Evolutionary conservation across 2,113 vertebrate genomes (phyloP).

Genomic region (Erinaceus europaeus): DNA sequence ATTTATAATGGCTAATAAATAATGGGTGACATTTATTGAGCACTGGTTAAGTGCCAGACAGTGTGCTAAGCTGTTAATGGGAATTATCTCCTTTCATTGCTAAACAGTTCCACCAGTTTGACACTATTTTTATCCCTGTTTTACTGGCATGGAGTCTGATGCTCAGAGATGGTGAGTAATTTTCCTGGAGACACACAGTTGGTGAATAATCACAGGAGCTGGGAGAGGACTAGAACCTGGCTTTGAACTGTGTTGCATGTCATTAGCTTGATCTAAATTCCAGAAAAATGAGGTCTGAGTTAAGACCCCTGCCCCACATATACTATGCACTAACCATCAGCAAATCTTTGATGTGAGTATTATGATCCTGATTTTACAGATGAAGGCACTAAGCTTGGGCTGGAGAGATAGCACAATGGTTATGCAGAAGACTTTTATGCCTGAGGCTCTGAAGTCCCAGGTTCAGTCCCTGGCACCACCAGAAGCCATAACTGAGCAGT

Average conservation of each 20-base stretch:
- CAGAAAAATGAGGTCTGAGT: background rate
- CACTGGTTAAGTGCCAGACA: slow-evolving; percentile 12
- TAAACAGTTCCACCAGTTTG: background rate
- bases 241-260: background rate
- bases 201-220: background rate
- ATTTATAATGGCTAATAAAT: slow-evolving; percentile 32
- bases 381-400: background rate
- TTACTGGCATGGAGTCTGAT: background rate
- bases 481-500: no score
- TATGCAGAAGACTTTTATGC: no score
- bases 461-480: no score
- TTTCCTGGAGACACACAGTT: background rate
- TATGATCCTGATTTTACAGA: background rate
- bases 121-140: background rate
- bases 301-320: background rate
- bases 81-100: background rate
- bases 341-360: background rate
- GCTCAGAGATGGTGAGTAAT: background rate
- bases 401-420: no score
- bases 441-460: no score
- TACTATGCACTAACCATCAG: background rate
- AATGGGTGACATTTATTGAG: background rate
- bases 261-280: background rate
- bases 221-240: background rate
- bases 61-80: background rate